phyloP scores from a whole-genome alignment of 2,888 invertebrate species.

The Anagyrus pseudococci region DNA sequence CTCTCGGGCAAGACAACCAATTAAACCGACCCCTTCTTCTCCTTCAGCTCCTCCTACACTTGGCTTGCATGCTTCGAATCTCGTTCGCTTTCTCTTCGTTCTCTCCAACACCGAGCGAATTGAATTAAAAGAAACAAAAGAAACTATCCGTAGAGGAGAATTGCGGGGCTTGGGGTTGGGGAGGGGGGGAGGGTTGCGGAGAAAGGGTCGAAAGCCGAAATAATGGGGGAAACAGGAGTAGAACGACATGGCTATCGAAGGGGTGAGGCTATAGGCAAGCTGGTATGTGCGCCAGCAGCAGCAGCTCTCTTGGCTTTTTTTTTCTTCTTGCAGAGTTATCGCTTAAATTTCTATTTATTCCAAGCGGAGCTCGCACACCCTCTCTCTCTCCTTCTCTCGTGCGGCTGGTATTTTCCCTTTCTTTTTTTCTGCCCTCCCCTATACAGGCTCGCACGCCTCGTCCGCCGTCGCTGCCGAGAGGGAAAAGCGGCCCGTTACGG shows the following conservation, averaged over 20 bases:
- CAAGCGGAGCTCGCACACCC: slow-evolving; percentile 13
- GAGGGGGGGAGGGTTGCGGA: background rate
- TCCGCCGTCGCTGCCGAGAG: background rate
- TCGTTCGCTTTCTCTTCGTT: no score
- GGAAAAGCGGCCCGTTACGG: no score
- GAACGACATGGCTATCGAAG: no score
- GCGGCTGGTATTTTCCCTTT: slow-evolving; percentile 4
- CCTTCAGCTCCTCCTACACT: no score
- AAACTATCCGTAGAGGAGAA: background rate
- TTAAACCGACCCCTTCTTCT: slow-evolving; percentile 34
- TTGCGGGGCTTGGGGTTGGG: background rate
- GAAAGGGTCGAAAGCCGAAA: slow-evolving; percentile 6
- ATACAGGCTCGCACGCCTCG: slow-evolving; percentile 2
- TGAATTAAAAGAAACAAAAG: slow-evolving; percentile 37
- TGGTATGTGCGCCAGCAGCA: no score
- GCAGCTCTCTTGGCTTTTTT: slow-evolving; percentile 1
- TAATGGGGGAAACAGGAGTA: no score
- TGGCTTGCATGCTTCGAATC: no score
- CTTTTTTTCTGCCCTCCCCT: no score
- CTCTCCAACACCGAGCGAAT: no score
- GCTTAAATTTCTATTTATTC: slow-evolving; percentile 39
- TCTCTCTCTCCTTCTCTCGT: no score
- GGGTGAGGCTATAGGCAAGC: no score
- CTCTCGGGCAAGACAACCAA: slow-evolving; percentile 31
- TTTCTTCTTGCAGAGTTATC: slow-evolving; percentile 24